Evolutionary conservation across 2,888 invertebrate genomes (phyloP), one percentile per base, ranked within the genome.

Genomic region (Agonopterix heracliana): DNA sequence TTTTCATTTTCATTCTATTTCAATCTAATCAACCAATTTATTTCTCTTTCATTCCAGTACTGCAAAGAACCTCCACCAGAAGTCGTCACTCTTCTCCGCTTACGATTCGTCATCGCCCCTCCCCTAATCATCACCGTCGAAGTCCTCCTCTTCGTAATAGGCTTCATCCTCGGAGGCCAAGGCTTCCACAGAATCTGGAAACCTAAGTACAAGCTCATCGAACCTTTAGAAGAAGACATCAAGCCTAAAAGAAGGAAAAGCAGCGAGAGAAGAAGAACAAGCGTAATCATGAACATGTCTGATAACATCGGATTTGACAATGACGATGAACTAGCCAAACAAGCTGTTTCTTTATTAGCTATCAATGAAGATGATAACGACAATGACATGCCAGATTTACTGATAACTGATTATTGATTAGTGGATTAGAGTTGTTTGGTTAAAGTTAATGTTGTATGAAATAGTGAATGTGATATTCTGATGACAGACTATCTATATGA

Each of bases 61-160:
- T 85, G 87, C 56, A 71, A 75, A 13, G 64, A 73, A 26, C 75
- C 88, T 9, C 90, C 91, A 0, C 60, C 77, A 34, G 68, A 76
- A 0, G 65, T 92, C 2, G 61, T 80, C 14, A 60, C 74, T 3
- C 61, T 91, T 1, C 71, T 90, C 0, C 78, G 81, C 13, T 66
- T 91, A 0, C 81, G 90, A 1, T 80, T 90, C 53, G 79, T 89
- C 52, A 75, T 89, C 42, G 88, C 83, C 0, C 92, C 91, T 0
- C 81, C 89, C 0, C 59, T 89, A 2, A 72, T 91, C 61, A 80
- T 87, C 57, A 74, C 82, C 1, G 36, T 86, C 0, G 79, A 88
- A 46, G 74, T 88, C n/a, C 41, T 88, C 0, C 72, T 91, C 36
- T 69, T 89, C 53, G 45, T 85, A 45, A 62, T 78, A 4, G 91